Evolutionary conservation across 2,888 invertebrate genomes (phyloP).

Genomic region (Bellardia bayeri): DNA sequence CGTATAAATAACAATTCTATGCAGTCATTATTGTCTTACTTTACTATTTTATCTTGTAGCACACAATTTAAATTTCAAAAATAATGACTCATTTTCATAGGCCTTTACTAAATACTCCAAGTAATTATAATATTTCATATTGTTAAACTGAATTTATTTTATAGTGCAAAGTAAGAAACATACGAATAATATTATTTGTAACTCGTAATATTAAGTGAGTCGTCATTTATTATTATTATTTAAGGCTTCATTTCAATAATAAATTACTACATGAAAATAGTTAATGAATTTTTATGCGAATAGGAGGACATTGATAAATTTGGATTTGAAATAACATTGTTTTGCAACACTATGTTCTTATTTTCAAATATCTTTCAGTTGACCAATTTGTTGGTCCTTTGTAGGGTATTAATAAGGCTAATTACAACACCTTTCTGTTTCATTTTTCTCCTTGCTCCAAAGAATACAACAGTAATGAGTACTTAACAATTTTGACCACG

Average conservation of each 20-base stretch:
- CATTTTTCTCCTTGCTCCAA: background rate
- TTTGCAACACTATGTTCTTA: background rate
- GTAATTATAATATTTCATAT: constrained; percentile 6
- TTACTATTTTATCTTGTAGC: background rate
- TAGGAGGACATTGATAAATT: too few species aligned
- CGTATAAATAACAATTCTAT: background rate
- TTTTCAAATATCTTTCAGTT: background rate
- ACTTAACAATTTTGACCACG: background rate
- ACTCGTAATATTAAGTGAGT: background rate
- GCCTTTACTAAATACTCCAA: background rate
- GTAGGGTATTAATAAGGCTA: background rate
- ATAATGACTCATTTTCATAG: background rate
- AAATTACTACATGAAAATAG: background rate
- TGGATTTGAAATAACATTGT: background rate
- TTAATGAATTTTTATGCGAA: too few species aligned
- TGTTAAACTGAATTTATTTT: background rate
- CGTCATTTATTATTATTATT: background rate
- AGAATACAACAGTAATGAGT: background rate
- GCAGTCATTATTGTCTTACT: background rate
- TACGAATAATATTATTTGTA: background rate
- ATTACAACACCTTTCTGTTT: background rate
- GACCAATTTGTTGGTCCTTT: background rate
- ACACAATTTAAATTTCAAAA: background rate
- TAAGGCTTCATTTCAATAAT: background rate
- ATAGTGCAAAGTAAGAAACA: background rate